Base-by-base conservation (phyloP, 2,888 invertebrate genomes). In the Tineola bisselliella region DNA sequence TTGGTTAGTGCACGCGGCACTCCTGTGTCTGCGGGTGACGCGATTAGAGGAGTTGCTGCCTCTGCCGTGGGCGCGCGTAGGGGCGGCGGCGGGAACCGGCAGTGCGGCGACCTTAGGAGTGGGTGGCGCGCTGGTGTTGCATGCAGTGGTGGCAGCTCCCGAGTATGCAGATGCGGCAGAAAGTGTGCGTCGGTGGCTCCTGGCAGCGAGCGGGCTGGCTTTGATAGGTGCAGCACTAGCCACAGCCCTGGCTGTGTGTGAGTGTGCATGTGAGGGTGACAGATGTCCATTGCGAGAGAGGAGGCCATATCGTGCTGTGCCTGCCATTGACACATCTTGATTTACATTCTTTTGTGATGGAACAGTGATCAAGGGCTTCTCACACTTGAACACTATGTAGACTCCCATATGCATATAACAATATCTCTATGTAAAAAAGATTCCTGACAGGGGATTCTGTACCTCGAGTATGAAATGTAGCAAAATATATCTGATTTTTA, bases 11-110 rank as follows among this genome's bases (percentile, higher is more conserved):
- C 86, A 87, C 63, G 70, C 86, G 63, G 74, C 77, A 71, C 54
- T 25, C 69, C 71, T 81, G 61, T 64, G 68, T 65, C 66, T 77
- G 75, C 84, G 79, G 69, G 71, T 87, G 44, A 71, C 84, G 65
- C 73, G 79, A 25, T 81, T 87, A 62, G 70, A 72, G 63, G 72
- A 69, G 63, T 76, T 86, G 67, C 75, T 87, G 77, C 86, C 87
- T 63, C 70, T 87, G 63, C 75, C 77, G 71, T 87, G 84, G 82
- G 64, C 72, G 66, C 68, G 66, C 62, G 69, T 82, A 68, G 79
- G 70, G 13, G 64, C 65, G 61, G 67, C 77, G 70, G 72, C 80
- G 73, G 62, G 65, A 66, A 62, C 64, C 63, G 78, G 77, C 65
- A 74, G 71, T 62, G 79, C 70, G 13, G 64, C 65, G 60, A 67